phyloP scores from a whole-genome alignment of 2,888 invertebrate genomes.

The Tetrapedia diversipes region DNA sequence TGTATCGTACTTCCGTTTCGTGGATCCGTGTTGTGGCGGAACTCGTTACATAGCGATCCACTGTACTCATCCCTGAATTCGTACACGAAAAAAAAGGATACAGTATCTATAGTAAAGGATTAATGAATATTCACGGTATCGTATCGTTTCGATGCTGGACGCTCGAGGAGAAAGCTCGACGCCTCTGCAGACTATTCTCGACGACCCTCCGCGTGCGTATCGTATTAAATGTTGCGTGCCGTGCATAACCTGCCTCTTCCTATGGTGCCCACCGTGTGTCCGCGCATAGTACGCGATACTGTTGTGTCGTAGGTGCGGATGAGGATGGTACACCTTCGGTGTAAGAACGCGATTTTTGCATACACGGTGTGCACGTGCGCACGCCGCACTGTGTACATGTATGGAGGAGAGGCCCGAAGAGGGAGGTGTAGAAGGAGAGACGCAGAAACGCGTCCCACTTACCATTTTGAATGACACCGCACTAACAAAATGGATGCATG shows the following conservation, averaged over 20 bases:
- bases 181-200: slow-evolving; percentile 75
- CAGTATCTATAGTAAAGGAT: slow-evolving; percentile 36
- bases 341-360: slow-evolving; percentile 47
- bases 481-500: slow-evolving; percentile 46
- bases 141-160: slow-evolving; percentile 44
- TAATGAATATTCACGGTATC: slow-evolving; percentile 28
- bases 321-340: slow-evolving; percentile 60
- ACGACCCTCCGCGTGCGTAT: slow-evolving; percentile 70
- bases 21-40: too few species aligned
- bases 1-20: too few species aligned
- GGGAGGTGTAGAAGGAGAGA: slow-evolving; percentile 59
- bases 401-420: slow-evolving; percentile 19
- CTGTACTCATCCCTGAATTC: too few species aligned
- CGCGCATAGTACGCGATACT: slow-evolving; percentile 58
- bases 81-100: too few species aligned
- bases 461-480: slow-evolving; percentile 68
- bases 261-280: slow-evolving; percentile 72
- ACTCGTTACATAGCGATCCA: too few species aligned
- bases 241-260: slow-evolving; percentile 73
- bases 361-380: slow-evolving; percentile 32
- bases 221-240: slow-evolving; percentile 72
- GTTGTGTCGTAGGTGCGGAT: slow-evolving; percentile 67
- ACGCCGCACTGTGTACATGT: slow-evolving; percentile 8
- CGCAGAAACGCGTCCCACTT: slow-evolving; percentile 74
- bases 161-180: slow-evolving; percentile 67